Evolutionary conservation across 2,113 vertebrate genomes (phyloP).

Genomic region (Phrynocephalus versicolor): DNA sequence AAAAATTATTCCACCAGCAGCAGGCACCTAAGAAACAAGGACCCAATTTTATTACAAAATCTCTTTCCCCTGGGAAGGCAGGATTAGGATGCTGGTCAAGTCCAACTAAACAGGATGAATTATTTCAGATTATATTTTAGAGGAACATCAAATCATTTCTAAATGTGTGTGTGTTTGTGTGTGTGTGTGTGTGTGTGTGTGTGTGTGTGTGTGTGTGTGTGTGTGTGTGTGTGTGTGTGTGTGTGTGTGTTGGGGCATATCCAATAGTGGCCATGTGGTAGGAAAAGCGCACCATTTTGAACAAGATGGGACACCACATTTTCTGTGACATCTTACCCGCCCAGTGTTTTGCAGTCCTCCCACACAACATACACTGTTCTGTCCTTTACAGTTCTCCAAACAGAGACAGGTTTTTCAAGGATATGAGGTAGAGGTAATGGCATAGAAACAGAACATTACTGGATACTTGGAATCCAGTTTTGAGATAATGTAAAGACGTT

Average conservation of each 20-base stretch:
- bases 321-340: neutral
- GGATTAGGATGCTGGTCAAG: neutral
- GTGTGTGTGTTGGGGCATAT: no score
- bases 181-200: no score
- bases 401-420: no score
- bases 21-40: neutral
- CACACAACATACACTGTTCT: neutral
- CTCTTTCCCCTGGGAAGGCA: neutral
- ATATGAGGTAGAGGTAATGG: no score
- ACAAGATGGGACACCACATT: neutral
- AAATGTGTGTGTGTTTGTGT: neutral
- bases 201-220: no score
- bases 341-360: neutral
- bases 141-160: neutral
- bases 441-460: no score
- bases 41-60: neutral
- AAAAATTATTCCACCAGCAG: neutral
- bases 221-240: no score
- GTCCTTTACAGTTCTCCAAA: no score
- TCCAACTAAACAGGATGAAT: neutral
- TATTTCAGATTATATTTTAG: neutral
- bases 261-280: neutral
- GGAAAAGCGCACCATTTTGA: neutral
- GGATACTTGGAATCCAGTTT: no score
- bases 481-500: no score